Base-by-base conservation (phyloP, 2,888 invertebrate species). In the Archaeoteleia sp. region DNA sequence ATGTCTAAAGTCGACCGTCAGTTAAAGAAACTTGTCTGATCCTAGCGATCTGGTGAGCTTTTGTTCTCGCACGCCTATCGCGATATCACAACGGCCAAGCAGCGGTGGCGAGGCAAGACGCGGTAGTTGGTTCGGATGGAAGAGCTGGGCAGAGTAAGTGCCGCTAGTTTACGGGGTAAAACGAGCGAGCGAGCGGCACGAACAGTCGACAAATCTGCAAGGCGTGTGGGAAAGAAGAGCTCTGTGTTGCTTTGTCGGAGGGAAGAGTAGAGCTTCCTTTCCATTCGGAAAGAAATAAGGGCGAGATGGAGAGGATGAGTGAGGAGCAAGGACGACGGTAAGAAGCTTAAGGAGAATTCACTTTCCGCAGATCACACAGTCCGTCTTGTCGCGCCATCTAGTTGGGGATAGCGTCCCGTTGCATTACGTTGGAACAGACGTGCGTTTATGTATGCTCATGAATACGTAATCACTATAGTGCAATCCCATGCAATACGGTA, bases 1-100 rank as follows among this genome's bases (percentile, higher is more conserved):
- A 67, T 61, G 55, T 55, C 55, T 51, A 67, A 65, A 67, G 55
- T 61, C 46, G 45, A 57, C 49, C 60, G 49, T 57, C 40, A 46
- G 67, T 46, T 67, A 23, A 61, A 61, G 67, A 35, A 67, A 67
- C 55, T 67, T 55, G 46, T 48, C 54, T 61, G 67, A 67, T 66
- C 66, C 66, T 51, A 23, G 48, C 58, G 66, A 66, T 67, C 60
- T 61, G 37, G 42, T 30, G 48, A 42, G 66, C 53, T 66, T 53
- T 58, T 53, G 66, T 42, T 66, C 29, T 58, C 42, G 35, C 43
- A 49, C 58, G 46, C 58, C 65, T 66, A 53, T 66, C 58, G 58
- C 40, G 46, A 58, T 66, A 58, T 53, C 65, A 37, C 23, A 9
- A 58, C 9, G 39, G 42, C 27, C 14, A 25, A 13, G 35, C 9